Conservation (phyloP, 2,888 invertebrate genomes). For the Ptilodon capucinus region DNA sequence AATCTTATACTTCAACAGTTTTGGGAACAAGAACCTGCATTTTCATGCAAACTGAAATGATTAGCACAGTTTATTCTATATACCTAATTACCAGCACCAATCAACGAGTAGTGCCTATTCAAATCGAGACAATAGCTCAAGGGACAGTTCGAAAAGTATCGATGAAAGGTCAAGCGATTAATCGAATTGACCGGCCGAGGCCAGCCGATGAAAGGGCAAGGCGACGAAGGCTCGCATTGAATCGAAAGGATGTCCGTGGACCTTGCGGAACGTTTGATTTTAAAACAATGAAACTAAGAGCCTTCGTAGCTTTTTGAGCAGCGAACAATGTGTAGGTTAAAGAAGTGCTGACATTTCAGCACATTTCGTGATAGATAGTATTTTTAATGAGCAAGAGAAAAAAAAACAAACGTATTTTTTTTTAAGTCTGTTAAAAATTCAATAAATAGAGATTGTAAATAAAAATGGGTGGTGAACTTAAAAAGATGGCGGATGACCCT, state of each 20-base stretch:
- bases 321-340: constrained; percentile 1
- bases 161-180: constrained; percentile 27
- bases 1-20: background rate
- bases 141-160: constrained; percentile 18
- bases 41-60: too few relatives aligned
- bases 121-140: constrained; percentile 16
- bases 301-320: constrained; percentile 19
- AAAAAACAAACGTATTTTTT: background rate
- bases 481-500: too few relatives aligned
- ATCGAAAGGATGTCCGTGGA: constrained; percentile 37
- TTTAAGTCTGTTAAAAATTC: too few relatives aligned
- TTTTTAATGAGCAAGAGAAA: too few relatives aligned
- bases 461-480: too few relatives aligned
- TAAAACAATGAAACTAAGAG: constrained; percentile 24
- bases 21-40: background rate
- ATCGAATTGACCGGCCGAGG: constrained; percentile 34
- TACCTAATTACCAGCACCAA: too few relatives aligned
- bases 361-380: background rate
- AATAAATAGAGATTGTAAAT: too few relatives aligned
- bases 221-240: constrained; percentile 22
- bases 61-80: too few relatives aligned
- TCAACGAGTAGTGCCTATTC: constrained; percentile 5
- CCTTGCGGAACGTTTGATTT: constrained; percentile 24
- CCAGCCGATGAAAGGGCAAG: constrained; percentile 33
- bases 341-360: background rate